Evolutionary conservation across 1,140 invertebrate species (phyloP).

Genomic region (Halesus radiatus): DNA sequence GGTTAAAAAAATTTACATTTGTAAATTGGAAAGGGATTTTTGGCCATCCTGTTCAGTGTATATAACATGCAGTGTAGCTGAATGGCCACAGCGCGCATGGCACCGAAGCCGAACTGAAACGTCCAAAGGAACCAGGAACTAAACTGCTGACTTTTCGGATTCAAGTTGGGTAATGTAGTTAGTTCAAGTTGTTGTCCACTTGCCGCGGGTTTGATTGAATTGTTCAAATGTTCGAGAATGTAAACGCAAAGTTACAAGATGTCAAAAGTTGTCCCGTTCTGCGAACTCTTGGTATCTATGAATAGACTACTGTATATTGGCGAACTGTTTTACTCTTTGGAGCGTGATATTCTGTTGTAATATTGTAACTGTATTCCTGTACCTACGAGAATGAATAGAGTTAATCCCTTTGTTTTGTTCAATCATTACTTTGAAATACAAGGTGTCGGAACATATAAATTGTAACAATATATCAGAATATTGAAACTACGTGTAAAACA

Average conservation of each 20-base stretch:
- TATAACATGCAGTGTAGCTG: neutral
- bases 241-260: neutral
- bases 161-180: conserved; percentile 15
- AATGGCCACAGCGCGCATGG: neutral
- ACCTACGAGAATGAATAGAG: too few species aligned
- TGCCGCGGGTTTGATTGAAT: conserved; percentile 16
- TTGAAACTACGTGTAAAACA: too few species aligned
- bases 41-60: too few species aligned
- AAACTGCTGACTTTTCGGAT: conserved; percentile 9
- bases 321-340: too few species aligned
- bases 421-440: too few species aligned
- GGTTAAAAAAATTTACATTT: too few species aligned
- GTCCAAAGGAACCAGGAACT: neutral
- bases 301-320: neutral
- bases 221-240: neutral
- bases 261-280: neutral
- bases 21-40: too few species aligned
- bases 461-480: too few species aligned
- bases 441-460: too few species aligned
- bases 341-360: too few species aligned
- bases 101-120: neutral
- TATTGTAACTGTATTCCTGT: too few species aligned
- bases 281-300: neutral
- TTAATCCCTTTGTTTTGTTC: too few species aligned
- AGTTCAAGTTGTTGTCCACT: neutral